Conservation (phyloP, 2,888 invertebrate genomes). For the Campopleginae sp. region DNA sequence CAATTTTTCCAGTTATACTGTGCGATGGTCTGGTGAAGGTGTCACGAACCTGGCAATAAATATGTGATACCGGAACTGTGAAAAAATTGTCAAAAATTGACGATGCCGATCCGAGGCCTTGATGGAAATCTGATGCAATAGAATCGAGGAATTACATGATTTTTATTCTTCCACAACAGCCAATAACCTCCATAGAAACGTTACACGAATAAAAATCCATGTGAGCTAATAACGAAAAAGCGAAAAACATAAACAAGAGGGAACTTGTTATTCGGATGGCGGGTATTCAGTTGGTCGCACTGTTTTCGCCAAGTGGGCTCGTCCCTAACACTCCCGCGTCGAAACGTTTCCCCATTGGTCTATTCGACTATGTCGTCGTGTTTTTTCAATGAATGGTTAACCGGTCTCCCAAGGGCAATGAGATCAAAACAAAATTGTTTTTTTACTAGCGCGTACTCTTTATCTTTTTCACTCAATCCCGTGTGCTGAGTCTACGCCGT, state of each 20-base stretch:
- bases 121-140: background rate
- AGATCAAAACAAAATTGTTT: constrained; percentile 53
- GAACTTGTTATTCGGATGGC: background rate
- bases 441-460: background rate
- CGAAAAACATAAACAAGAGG: background rate
- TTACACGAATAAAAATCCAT: background rate
- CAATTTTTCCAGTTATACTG: too few species aligned
- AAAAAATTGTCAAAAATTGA: too few species aligned
- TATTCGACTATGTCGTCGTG: background rate
- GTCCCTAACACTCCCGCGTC: constrained; percentile 52
- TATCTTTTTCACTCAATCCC: background rate
- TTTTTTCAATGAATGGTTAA: constrained; percentile 14
- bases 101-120: background rate
- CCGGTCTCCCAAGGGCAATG: constrained; percentile 47
- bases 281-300: background rate
- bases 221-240: background rate
- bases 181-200: background rate
- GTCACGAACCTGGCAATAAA: too few species aligned
- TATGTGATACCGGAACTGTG: too few species aligned
- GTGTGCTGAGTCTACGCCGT: background rate
- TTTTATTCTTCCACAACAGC: background rate
- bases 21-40: too few species aligned
- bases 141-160: background rate
- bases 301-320: constrained; percentile 19
- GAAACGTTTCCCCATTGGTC: constrained; percentile 46